Evolutionary conservation across 2,113 vertebrate genomes (phyloP), one percentile per base, ranked within the genome.

Genomic region (Carollia perspicillata): DNA sequence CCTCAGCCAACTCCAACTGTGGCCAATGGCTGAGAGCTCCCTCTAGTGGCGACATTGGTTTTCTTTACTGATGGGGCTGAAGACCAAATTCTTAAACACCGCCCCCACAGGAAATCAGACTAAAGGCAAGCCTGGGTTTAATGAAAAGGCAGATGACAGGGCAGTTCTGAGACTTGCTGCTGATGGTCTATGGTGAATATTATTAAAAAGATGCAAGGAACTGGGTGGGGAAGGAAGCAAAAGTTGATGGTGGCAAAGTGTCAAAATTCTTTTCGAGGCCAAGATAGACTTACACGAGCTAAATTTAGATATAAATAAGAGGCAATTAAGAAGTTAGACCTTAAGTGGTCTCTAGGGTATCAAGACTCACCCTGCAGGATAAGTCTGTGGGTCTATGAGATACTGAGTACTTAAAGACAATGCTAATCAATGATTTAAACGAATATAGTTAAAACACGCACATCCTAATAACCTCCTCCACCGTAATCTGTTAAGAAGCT

Each of bases 1-100:
- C 49, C 51, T 8, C 18, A 0, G 3, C 35, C 23, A 30, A 1
- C 16, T 3, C 55, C 2, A 40, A 35, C 26, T 10, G 16, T 4
- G 66, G 35, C 16, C 42, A 35, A 5, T 0, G 23, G 79, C 42
- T 35, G 11, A 42, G 33, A 9, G 71, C 71, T 10, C 91, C 89
- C 85, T 86, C 90, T 89, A 63, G 47, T 1, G 90, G 68, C 17
- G 7, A 40, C 0, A 1, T 0, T 12, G 17, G 71, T 55, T 4
- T 55, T 12, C 51, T n/a, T n/a, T 8, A 20, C 8, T 8, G 35
- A 11, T n/a, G 10, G 13, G 63, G 74, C 66, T 22, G 30, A 53
- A 6, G 8, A 47, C 3, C 0, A 8, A 51, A 42, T 16, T 8
- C 49, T 58, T 53, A 18, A 37, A 16, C 14, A 42, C 26, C 1